Evolutionary conservation across 2,797 vertebrate species (phyloP), one percentile per base, ranked within the genome.

Genomic region (Esox lucius): DNA sequence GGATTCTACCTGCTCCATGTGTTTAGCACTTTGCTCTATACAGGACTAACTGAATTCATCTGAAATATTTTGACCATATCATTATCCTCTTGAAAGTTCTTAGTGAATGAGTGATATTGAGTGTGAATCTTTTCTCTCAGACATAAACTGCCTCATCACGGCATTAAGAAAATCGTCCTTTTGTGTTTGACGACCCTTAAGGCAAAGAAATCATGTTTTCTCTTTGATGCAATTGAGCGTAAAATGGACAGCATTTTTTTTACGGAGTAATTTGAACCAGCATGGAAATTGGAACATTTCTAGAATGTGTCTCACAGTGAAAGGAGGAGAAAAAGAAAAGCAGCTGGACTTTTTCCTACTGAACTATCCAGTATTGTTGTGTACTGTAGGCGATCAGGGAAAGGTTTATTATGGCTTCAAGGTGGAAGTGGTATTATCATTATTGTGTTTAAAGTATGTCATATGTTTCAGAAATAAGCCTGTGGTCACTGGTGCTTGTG

Each of bases 171-270:
- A 68, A 46, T 35, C 33, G 15, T 19, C n/a, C 15, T 46, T 51
- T 31, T 70, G 16, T 70, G 2, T 70, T 49, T 48, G 49, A 26
- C 68, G 17, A 33, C 19, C 65, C 33, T 33, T 39, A 3, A 42
- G 66, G 33, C 7, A 17, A 51, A 51, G 16, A 31, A 28, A 49
- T 33, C 28, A 33, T 70, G 69, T 53, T 70, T 46, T 33, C 69
- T 70, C 68, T 70, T 70, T 46, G 78, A 83, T 70, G 78, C 81
- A 75, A 87, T 89, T 83, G 71, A 81, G 77, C 78, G 76, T 84
- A 77, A 87, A 88, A 88, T 79, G 71, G 59, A 78, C 79, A 73
- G 73, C 13, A 64, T 85, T 73, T 80, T 76, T 76, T 78, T 68
- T 75, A 74, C 66, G 53, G 73, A 76, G 64, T 78, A 71, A 80